Evolutionary conservation across 2,113 vertebrate species (phyloP).

Genomic region (Triplophysa tibetana): DNA sequence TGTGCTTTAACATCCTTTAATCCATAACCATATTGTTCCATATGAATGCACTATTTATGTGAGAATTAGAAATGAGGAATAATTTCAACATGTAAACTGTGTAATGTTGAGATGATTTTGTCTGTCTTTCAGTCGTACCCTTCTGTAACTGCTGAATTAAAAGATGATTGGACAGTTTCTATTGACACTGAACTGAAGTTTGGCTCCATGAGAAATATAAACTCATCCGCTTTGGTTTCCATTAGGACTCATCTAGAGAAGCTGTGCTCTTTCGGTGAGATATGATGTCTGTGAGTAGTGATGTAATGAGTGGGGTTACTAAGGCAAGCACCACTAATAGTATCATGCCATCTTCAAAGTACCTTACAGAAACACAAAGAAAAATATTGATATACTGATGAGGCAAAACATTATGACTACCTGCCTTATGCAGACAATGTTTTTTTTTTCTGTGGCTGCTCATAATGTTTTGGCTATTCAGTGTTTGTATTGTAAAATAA

Average conservation of each 20-base stretch:
- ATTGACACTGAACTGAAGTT: slow-evolving; percentile 62
- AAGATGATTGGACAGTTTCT: slow-evolving; percentile 39
- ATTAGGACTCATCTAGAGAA: slow-evolving; percentile 54
- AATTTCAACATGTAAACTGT: no score
- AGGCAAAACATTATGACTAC: no score
- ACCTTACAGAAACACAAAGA: not conserved
- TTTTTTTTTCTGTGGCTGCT: no score
- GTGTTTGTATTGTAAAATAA: no score
- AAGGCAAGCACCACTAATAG: no score
- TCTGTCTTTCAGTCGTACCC: slow-evolving; percentile 55
- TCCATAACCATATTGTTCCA: no score
- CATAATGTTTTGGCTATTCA: no score
- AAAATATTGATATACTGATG: no score
- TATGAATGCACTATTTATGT: no score
- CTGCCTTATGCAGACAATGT: no score
- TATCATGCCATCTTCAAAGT: not conserved
- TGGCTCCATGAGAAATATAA: slow-evolving; percentile 56
- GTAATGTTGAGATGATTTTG: not conserved
- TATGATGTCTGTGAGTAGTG: not conserved
- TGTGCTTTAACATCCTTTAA: no score
- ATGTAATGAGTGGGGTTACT: not conserved
- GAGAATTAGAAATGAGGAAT: no score
- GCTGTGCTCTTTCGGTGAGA: slow-evolving; percentile 61
- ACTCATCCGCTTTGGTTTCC: slow-evolving; percentile 15
- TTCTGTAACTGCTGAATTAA: not conserved